phyloP scores from a whole-genome alignment of 2,888 invertebrate genomes.

The Lagria hirta region DNA sequence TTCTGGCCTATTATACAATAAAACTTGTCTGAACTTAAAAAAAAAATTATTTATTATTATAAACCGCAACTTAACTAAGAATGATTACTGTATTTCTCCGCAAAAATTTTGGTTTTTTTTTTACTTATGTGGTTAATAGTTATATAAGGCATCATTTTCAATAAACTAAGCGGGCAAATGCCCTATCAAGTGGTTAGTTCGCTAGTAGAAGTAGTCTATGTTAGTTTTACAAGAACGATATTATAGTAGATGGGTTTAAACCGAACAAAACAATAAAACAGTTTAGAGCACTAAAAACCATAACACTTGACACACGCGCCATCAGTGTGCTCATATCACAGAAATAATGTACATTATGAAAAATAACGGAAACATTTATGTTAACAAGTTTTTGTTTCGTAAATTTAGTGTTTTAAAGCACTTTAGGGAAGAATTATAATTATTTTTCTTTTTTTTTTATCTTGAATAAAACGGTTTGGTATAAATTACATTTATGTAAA shows the following conservation, averaged over 20 bases:
- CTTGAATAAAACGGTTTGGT: constrained; percentile 45
- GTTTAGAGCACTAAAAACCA: constrained; percentile 28
- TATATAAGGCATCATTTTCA: constrained; percentile 49
- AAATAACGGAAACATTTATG: constrained; percentile 31
- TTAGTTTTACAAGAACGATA: constrained; percentile 1
- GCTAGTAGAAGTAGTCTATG: constrained; percentile 7
- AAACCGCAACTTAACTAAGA: constrained; percentile 5
- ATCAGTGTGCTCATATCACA: constrained; percentile 50
- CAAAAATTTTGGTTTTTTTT: constrained; percentile 40
- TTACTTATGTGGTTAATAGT: too few species aligned
- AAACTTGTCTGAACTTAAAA: too few species aligned
- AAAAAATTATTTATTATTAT: too few species aligned
- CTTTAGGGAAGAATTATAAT: constrained; percentile 56
- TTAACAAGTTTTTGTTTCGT: constrained; percentile 36
- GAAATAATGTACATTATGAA: constrained; percentile 43
- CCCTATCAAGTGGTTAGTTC: constrained; percentile 12
- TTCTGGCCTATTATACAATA: too few species aligned
- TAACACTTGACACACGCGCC: constrained; percentile 28
- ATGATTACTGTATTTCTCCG: constrained; percentile 30
- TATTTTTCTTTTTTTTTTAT: constrained; percentile 47
- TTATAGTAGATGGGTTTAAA: constrained; percentile 11
- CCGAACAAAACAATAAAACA: constrained; percentile 17
- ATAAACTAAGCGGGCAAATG: constrained; percentile 40
- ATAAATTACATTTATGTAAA: constrained; percentile 46
- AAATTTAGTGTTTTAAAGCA: constrained; percentile 53